Percentiles rank a stretch among this genome's conserved stretches.
phyloP scores from a whole-genome alignment of 2,888 invertebrate genomes.

The Dolichopus griseipennis region DNA sequence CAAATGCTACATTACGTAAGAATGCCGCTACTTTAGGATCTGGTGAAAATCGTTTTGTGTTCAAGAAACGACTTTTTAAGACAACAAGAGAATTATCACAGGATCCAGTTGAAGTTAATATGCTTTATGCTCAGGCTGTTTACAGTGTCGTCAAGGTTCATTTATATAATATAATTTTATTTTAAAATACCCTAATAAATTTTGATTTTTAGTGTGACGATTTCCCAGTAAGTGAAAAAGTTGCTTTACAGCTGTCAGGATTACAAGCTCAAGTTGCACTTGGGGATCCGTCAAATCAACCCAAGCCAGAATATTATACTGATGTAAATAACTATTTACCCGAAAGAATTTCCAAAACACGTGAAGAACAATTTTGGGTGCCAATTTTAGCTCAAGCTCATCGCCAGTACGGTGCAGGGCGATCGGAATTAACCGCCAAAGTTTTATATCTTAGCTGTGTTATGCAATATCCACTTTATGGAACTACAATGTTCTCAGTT shows the following conservation, averaged over 20 bases:
- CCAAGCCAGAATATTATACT: conserved; percentile 75
- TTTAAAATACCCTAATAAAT: background rate
- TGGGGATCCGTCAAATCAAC: conserved; percentile 66
- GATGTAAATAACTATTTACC: conserved; percentile 87
- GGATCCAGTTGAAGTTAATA: conserved; percentile 89
- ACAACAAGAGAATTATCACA: conserved; percentile 83
- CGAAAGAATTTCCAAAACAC: conserved; percentile 66
- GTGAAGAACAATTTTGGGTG: conserved; percentile 78
- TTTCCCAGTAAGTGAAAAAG: conserved; percentile 90
- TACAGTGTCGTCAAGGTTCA: conserved; percentile 85
- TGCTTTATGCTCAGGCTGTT: conserved; percentile 90
- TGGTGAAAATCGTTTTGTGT: conserved; percentile 85
- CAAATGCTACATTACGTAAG: conserved; percentile 48
- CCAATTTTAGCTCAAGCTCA: conserved; percentile 82
- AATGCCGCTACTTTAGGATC: conserved; percentile 64
- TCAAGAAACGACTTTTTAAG: conserved; percentile 81
- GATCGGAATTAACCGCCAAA: conserved; percentile 84
- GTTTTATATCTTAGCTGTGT: conserved; percentile 89
- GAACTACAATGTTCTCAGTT: conserved; percentile 78
- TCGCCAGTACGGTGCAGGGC: conserved; percentile 83
- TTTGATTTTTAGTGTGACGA: conserved; percentile 64
- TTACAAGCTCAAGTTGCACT: conserved; percentile 90
- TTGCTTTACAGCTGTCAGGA: conserved; percentile 86
- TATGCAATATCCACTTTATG: conserved; percentile 91
- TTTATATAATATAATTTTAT: background rate